Evolutionary conservation across 2,113 vertebrate species (phyloP), one percentile per base, ranked within the genome.

Genomic region (Recurvirostra avosetta): DNA sequence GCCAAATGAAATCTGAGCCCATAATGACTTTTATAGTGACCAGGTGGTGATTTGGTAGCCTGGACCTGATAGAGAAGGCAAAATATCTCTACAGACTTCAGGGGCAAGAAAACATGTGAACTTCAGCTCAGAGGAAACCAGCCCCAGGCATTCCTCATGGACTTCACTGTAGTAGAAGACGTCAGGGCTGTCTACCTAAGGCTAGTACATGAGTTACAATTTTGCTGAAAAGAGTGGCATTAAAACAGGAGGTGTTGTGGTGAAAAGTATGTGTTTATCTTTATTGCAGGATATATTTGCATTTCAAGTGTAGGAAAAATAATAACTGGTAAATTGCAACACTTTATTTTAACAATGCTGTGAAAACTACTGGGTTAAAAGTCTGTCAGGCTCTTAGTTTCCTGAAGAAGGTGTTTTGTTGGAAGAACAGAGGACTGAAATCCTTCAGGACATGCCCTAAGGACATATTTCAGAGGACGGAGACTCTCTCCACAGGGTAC

Each of bases 251-350:
- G 77, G 13, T 0, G 2, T n/a, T 79, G 78, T 30, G 87, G 43
- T 88, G 81, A 90, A 95, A 87, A 95, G 22, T 49, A 65, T 70
- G 49, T 62, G 74, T 85, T 93, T 91, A 84, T 89, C 70, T 91
- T 75, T 71, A 76, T 49, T 93, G 62, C 17, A 88, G 67, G 56
- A 49, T 72, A 41, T n/a, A 76, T 86, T 88, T 94, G 53, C 34
- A 82, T 92, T 94, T 70, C 15, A 58, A 36, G 21, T 67, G 36
- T 52, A 82, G 40, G 40, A 83, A 90, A 92, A 88, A 76, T 21
- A 92, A 86, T 77, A 77, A 88, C 34, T 36, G 79, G 30, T 27
- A 82, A 94, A 91, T 62, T 79, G 81, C 66, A 83, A 62, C 43
- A 72, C 29, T 43, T 84, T 26, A n/a, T 80, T 90, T 65, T 74